phyloP scores from a whole-genome alignment of 2,113 vertebrate genomes.

The Burhinus oedicnemus region DNA sequence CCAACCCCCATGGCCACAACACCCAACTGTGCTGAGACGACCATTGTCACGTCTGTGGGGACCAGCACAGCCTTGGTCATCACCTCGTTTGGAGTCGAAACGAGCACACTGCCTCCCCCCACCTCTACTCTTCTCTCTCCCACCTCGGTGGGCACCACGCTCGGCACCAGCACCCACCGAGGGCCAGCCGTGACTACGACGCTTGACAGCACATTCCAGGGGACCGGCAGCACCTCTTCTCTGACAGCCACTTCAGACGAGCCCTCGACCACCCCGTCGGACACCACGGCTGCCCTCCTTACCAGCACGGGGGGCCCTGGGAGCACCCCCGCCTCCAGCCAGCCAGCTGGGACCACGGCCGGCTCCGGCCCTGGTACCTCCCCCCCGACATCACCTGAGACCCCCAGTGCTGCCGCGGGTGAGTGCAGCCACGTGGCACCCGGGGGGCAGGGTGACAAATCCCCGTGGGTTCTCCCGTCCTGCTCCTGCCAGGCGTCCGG shows the following conservation, averaged over 20 bases:
- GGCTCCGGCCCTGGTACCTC: not conserved
- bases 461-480: not conserved
- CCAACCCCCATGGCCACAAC: fast-evolving
- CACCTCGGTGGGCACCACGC: fast-evolving
- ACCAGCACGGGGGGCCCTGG: fast-evolving
- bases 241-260: not conserved
- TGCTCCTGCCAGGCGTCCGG: not conserved
- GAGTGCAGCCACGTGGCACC: not conserved
- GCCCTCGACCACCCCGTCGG: fast-evolving
- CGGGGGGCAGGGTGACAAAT: not conserved
- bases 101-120: fast-evolving
- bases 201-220: not conserved
- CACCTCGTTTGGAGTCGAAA: not conserved
- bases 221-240: not conserved
- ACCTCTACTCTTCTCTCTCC: not conserved
- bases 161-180: not conserved
- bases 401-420: not conserved
- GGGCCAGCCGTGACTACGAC: not conserved
- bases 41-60: fast-evolving
- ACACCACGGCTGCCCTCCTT: not conserved
- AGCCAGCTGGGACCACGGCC: fast-evolving
- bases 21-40: fast-evolving
- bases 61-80: not conserved
- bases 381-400: not conserved
- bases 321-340: not conserved